Evolutionary conservation across 2,797 vertebrate genomes (phyloP).

Genomic region (Cephalopachus bancanus): DNA sequence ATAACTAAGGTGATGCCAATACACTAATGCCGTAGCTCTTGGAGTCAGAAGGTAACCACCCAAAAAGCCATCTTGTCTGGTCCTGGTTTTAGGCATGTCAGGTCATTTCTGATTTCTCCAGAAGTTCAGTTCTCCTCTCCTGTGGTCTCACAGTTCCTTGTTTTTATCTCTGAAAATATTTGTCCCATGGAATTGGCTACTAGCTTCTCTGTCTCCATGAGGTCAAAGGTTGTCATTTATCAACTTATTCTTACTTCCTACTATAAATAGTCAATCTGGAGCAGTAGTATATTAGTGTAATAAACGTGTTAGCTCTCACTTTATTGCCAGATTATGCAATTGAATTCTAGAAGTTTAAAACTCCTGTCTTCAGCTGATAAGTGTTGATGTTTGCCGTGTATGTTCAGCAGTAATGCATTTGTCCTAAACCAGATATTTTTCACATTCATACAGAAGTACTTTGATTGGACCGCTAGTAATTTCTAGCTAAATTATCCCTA

Average conservation of each 20-base stretch:
- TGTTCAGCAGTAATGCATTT: neutral
- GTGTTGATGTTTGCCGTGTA: neutral
- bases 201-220: neutral
- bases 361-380: neutral
- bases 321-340: neutral
- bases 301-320: too few relatives aligned
- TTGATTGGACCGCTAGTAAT: neutral
- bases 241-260: neutral
- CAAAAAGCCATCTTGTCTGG: rapidly evolving
- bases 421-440: neutral
- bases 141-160: neutral
- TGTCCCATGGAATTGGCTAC: neutral
- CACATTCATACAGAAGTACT: neutral
- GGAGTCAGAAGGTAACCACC: rapidly evolving
- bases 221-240: neutral
- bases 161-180: neutral
- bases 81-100: rapidly evolving
- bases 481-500: neutral
- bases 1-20: rapidly evolving
- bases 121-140: neutral
- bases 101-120: neutral
- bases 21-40: rapidly evolving
- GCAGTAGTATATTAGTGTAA: too few relatives aligned
- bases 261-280: neutral
- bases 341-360: neutral